Base-by-base conservation (phyloP, 2,888 invertebrate species). In the Vesta saturnalis region DNA sequence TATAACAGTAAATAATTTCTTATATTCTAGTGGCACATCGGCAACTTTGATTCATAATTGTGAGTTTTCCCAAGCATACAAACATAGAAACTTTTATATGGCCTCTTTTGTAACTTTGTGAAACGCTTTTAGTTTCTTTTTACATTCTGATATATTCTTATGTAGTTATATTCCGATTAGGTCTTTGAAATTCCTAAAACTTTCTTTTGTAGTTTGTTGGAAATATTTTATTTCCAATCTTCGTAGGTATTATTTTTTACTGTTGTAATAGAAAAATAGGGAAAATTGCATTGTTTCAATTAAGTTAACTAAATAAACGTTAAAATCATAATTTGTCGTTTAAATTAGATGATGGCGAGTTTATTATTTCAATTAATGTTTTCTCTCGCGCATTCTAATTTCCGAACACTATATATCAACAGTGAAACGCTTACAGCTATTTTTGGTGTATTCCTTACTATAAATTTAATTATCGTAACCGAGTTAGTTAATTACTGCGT, bases 391-490 rank as follows among this genome's bases (percentile, higher is more conserved):
- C 73, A 77, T 73, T 76, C 76, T 76, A 79, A 79, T 79, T 79
- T 77, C 77, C 77, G 75, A 72, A 66, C 70, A 74, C 70, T 75
- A 75, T 77, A 76, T 75, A 74, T 76, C 71, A 78, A 76, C 76
- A 71, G 76, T 71, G 72, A 75, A 69, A 60, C 74, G 78, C 79
- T 77, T 74, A 71, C 72, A 78, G 79, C 77, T 78, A 79, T 82
- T 81, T 80, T 81, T 80, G 78, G 77, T 78, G 77, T 79, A 78
- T 79, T 79, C 78, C 79, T 77, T 78, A 77, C 78, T 77, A 79
- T 79, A 79, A 81, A 81, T 81, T 81, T 80, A 81, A 80, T 82
- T 80, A 82, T 80, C 77, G 78, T 77, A 80, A 80, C 79, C 79
- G 76, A 80, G 77, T 81, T 79, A 80, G 80, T 79, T 80, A 80